A percentile compares a stretch with the other conserved stretches of the same genome.
Evolutionary conservation across 2,797 vertebrate species (phyloP).

Genomic region (Capromys pilorides): DNA sequence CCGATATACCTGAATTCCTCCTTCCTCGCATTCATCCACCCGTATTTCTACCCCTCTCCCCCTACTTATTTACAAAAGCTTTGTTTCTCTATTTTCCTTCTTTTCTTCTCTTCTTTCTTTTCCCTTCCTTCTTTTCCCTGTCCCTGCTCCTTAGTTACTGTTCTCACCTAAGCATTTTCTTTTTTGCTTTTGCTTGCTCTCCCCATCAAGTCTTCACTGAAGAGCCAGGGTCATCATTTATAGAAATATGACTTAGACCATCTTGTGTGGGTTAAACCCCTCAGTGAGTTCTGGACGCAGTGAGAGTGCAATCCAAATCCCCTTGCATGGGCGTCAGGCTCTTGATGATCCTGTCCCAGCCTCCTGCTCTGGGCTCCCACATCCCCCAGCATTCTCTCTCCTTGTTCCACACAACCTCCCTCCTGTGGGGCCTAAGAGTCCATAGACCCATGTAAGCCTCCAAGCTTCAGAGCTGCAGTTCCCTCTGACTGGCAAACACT

Average conservation of each 20-base stretch:
- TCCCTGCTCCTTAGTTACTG: background rate
- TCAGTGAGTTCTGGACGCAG: background rate
- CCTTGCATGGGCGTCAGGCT: background rate
- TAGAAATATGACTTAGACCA: background rate
- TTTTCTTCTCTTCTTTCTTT: background rate
- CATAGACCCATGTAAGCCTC: background rate
- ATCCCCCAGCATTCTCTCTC: background rate
- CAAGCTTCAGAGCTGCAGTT: background rate
- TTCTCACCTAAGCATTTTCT: background rate
- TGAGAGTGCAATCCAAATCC: background rate
- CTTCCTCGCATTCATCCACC: background rate
- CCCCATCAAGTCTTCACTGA: background rate
- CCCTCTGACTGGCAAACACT: background rate
- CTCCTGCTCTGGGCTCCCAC: background rate
- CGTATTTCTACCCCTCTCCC: background rate
- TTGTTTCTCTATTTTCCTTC: background rate
- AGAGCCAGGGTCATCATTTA: background rate
- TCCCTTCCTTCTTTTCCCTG: background rate
- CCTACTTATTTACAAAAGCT: background rate
- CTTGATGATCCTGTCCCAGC: background rate
- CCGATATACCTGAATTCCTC: too few species aligned
- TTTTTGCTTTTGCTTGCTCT: background rate
- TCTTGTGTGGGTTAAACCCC: background rate
- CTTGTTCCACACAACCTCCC: background rate
- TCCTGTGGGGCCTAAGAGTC: background rate